These are phyloP conservation scores for Mesitornis unicolor DNA, from an alignment of 2,113 vertebrate genomes.

Conservation along the genomic window DNA sequence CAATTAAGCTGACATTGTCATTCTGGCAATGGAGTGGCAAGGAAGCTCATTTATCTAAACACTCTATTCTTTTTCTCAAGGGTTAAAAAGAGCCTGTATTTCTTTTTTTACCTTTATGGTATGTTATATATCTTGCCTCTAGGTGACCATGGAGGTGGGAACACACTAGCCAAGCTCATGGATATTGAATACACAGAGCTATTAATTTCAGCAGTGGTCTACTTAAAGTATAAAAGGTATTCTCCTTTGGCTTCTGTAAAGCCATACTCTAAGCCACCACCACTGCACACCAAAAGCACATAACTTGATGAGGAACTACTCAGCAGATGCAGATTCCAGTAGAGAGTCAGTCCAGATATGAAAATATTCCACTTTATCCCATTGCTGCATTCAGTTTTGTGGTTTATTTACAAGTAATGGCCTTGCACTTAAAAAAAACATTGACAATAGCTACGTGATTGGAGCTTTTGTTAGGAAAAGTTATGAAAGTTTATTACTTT, in stretches of 20 bases:
- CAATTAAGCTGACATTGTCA: neutral
- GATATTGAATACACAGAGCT: neutral
- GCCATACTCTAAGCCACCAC: neutral
- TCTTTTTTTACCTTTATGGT: neutral
- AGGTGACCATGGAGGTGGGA: neutral
- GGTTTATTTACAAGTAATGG: neutral
- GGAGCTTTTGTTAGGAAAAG: neutral
- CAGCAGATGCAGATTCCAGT: neutral
- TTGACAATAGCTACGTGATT: neutral
- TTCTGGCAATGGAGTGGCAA: neutral
- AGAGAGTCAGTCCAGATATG: neutral
- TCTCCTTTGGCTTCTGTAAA: neutral
- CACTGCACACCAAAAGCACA: accelerated
- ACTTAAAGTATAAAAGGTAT: neutral
- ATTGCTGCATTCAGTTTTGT: neutral
- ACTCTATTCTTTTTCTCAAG: neutral
- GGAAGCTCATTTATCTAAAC: neutral
- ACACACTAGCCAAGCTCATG: neutral
- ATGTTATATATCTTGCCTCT: neutral
- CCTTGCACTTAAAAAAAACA: neutral
- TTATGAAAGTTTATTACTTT: neutral
- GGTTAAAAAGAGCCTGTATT: neutral
- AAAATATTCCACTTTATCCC: neutral
- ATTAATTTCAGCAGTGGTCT: neutral
- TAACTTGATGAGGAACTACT: neutral